These are phyloP conservation scores for Aix galericulata DNA, from an alignment of 2,113 vertebrate genomes.

Conservation along the genomic window DNA sequence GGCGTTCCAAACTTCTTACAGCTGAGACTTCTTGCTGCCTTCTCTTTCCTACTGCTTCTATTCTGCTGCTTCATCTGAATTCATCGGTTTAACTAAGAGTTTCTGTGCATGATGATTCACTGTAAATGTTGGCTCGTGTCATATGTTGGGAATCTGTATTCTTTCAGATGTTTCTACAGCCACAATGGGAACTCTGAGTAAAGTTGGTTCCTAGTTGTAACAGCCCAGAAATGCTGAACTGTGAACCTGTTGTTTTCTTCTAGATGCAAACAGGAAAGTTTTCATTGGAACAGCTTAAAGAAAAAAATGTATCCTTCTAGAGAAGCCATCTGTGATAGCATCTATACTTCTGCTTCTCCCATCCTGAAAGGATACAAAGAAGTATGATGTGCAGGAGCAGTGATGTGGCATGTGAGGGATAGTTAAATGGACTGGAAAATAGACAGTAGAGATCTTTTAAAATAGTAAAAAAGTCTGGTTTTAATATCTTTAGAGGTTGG, in stretches of 20 bases:
- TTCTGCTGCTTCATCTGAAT: neutral
- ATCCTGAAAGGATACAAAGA: neutral
- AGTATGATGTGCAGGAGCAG: neutral
- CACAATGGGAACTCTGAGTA: constrained; percentile 4
- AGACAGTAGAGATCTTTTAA: neutral
- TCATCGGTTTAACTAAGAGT: neutral
- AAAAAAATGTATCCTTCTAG: neutral
- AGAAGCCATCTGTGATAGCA: neutral
- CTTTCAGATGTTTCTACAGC: neutral
- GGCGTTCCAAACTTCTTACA: neutral
- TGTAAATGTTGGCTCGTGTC: neutral
- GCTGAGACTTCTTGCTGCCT: neutral
- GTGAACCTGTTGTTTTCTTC: constrained; percentile 36
- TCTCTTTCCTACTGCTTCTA: neutral
- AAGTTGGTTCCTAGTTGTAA: neutral
- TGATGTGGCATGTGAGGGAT: neutral
- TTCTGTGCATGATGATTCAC: constrained; percentile 6
- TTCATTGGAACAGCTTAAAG: constrained; percentile 37
- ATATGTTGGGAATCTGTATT: constrained; percentile 13
- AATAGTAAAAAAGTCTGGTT: neutral
- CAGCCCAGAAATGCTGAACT: neutral
- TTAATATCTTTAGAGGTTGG: neutral
- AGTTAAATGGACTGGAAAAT: neutral
- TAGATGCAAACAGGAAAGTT: constrained; percentile 20
- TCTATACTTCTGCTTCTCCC: neutral